phyloP scores from a whole-genome alignment of 2,888 invertebrate species.

The Anarsia innoxiella region DNA sequence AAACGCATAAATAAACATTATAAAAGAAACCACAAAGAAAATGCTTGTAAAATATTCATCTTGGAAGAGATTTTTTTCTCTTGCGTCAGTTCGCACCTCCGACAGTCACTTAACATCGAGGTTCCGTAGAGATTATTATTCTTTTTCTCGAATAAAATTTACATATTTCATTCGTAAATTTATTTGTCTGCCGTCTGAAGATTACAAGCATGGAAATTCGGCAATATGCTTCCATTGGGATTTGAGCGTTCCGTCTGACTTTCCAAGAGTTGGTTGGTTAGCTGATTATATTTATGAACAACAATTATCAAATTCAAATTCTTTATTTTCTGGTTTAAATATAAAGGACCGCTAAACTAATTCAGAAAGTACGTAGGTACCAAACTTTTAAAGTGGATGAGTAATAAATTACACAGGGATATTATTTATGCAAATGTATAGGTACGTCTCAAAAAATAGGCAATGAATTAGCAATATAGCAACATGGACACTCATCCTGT shows the following conservation, averaged over 20 bases:
- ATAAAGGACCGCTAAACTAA: no score
- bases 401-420: no score
- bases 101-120: conserved; percentile 32
- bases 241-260: conserved; percentile 6
- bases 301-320: no score
- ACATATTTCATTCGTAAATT: conserved; percentile 54
- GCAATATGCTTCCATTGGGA: conserved; percentile 30
- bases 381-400: no score
- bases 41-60: conserved; percentile 57
- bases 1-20: conserved; percentile 57
- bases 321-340: no score
- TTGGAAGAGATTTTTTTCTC: conserved; percentile 28
- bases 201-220: conserved; percentile 57
- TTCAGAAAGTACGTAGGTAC: no score
- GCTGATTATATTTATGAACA: no score
- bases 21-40: conserved; percentile 48
- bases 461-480: no score
- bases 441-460: no score
- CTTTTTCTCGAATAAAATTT: conserved; percentile 46
- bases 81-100: conserved; percentile 42
- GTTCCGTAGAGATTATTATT: conserved; percentile 27
- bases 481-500: no score
- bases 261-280: neutral
- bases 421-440: no score
- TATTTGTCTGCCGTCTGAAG: conserved; percentile 38